Base-by-base conservation (phyloP, 2,888 invertebrate species). In the Agapostemon virescens region DNA sequence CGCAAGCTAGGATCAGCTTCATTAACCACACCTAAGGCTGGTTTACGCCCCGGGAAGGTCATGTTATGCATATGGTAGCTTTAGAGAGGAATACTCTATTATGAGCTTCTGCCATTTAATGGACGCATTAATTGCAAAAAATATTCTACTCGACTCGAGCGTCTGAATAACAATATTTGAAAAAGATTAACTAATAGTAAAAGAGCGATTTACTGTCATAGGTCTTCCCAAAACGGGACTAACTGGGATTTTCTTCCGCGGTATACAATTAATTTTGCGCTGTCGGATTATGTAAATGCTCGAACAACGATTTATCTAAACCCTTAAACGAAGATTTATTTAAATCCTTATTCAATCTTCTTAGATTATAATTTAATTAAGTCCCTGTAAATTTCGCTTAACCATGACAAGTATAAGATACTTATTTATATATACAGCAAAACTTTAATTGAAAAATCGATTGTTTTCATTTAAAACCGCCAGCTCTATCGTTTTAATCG, bases 1-100 rank as follows among this genome's bases (percentile, higher is more conserved):
- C 15, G 55, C 5, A 55, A 55, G 55, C 55, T 4, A 17, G 55
- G 55, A 55, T 55, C 55, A 36, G 38, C 23, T 52, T 69, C 36
- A 17, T 55, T 38, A 52, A 49, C 55, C 52, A 55, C 17, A 55
- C 55, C 26, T 55, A 55, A 26, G 55, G 55, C 26, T 55, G 55
- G 26, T 55, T 55, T 23, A 36, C 49, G 15, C 0, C 2, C 17
- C 55, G 15, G 26, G 15, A 55, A 26, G 15, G 26, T 55, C 15
- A 55, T 55, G 55, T 6, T 26, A 55, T 55, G 55, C 15, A 26
- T 26, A 26, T 17, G 26, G 55, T 26, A 15, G 26, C 15, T 55
- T 55, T 55, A 55, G 55, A 17, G 26, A 7, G 26, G 26, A 55
- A 55, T 26, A 55, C 26, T 55, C 15, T 15, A 55, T 55, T 55